Percentiles rank a stretch among this genome's conserved stretches.
Conservation (phyloP, 2,113 vertebrate species). For the Oxyura jamaicensis region DNA sequence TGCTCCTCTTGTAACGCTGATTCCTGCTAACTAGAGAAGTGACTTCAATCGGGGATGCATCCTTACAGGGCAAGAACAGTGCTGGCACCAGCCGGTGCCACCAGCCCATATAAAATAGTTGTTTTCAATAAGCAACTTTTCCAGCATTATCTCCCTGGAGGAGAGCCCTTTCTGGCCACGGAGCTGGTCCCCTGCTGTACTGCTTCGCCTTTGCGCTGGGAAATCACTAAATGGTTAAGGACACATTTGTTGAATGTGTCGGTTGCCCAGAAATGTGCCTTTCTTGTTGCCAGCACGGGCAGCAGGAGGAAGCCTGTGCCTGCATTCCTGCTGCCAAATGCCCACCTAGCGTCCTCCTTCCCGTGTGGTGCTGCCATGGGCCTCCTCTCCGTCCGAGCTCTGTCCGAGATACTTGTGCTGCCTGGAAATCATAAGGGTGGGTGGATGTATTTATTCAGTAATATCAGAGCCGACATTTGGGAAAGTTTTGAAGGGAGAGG, state of each 20-base stretch:
- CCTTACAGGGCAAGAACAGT: neutral
- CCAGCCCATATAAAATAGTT: neutral
- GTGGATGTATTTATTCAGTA: neutral
- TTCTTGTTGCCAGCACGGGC: accelerated
- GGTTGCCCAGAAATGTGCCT: neutral
- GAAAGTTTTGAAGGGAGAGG: neutral
- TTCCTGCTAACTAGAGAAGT: neutral
- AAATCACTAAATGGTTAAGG: neutral
- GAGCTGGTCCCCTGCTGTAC: neutral
- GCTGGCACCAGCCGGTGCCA: neutral
- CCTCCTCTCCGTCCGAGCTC: too few species aligned
- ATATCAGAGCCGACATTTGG: neutral
- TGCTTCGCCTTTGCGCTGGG: neutral
- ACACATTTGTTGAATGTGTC: accelerated
- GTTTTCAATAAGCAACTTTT: neutral
- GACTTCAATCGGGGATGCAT: neutral
- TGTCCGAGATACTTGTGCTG: too few species aligned
- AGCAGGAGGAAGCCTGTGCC: neutral
- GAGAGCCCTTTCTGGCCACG: neutral
- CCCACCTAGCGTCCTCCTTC: neutral
- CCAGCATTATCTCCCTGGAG: neutral
- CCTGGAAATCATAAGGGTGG: neutral
- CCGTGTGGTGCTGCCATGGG: neutral
- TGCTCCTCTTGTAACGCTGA: neutral
- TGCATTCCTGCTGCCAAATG: neutral